phyloP scores from a whole-genome alignment of 2,113 vertebrate genomes.

The Progne subis region DNA sequence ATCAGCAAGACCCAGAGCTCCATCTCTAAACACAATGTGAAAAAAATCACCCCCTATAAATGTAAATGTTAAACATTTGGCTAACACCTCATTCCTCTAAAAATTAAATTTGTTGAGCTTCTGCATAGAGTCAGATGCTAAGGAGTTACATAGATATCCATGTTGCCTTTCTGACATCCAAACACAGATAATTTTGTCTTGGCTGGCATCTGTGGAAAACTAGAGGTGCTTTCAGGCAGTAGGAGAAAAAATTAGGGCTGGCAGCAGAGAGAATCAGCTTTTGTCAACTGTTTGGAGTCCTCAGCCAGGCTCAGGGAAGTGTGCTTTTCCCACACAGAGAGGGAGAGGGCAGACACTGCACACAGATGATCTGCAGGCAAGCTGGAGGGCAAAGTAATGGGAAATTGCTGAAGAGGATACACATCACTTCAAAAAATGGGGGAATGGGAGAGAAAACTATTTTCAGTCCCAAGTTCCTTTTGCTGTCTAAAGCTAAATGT shows the following conservation, averaged over 20 bases:
- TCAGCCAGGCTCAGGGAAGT: neutral
- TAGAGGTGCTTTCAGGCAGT: neutral
- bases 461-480: neutral
- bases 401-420: neutral
- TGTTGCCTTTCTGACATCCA: neutral
- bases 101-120: neutral
- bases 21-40: neutral
- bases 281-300: neutral
- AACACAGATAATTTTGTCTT: neutral
- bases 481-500: neutral
- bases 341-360: neutral
- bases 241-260: neutral
- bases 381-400: neutral
- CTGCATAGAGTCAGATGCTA: neutral
- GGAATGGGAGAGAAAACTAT: neutral
- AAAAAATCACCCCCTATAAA: neutral
- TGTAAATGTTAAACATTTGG: neutral
- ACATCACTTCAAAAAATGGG: neutral
- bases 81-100: neutral
- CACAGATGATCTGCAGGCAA: neutral
- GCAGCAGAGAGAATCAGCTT: neutral
- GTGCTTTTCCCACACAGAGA: neutral
- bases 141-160: accelerated
- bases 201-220: neutral
- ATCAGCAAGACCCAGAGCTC: neutral